Conservation (phyloP, 2,888 invertebrate species). For the Sthenelais limicola region DNA sequence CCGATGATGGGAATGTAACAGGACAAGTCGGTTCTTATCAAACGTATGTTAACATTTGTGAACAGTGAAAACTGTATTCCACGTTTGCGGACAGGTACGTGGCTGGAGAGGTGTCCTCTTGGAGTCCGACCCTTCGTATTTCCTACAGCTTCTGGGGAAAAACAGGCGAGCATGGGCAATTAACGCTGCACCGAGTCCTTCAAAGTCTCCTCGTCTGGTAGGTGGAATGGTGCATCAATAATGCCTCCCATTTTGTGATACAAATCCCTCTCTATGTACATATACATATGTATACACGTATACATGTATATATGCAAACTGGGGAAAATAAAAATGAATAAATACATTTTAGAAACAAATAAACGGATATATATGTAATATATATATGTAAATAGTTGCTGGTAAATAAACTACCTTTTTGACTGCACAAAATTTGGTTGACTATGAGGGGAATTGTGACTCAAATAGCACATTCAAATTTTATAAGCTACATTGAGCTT, state of each 20-base stretch:
- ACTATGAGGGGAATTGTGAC: too few species aligned
- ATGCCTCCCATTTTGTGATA: neutral
- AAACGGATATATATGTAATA: too few species aligned
- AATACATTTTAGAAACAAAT: too few species aligned
- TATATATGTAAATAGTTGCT: too few species aligned
- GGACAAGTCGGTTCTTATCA: neutral
- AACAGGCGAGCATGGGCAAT: constrained; percentile 11
- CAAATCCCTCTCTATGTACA: neutral
- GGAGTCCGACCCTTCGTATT: constrained; percentile 28
- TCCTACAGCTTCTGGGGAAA: constrained; percentile 27
- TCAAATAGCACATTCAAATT: too few species aligned
- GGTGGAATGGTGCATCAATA: neutral
- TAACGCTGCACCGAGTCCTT: constrained; percentile 27
- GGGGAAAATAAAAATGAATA: too few species aligned
- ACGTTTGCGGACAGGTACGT: constrained; percentile 13
- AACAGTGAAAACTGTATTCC: neutral
- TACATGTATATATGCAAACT: neutral
- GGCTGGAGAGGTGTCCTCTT: constrained; percentile 20
- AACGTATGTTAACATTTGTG: neutral
- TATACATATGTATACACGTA: neutral
- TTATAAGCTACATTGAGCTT: too few species aligned
- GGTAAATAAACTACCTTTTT: too few species aligned
- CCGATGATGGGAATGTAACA: too few species aligned
- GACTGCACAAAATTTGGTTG: too few species aligned
- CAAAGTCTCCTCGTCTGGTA: neutral